Evolutionary conservation across 2,797 vertebrate genomes (phyloP).

Genomic region (Cichlasoma orientale): DNA sequence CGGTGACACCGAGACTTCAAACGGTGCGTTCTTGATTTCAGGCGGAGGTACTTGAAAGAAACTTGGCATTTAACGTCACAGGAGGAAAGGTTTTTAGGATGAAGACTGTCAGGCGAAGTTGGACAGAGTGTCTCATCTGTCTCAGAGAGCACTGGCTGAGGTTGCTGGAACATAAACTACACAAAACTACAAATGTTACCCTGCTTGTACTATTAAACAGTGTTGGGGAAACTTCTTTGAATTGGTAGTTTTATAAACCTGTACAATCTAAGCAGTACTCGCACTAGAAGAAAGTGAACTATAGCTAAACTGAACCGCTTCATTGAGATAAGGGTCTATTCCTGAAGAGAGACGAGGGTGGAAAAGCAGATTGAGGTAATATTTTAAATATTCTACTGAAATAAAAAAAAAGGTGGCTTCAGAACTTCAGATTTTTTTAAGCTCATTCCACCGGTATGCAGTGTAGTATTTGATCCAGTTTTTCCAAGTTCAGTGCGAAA

Average conservation of each 20-base stretch:
- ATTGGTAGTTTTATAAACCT: not conserved
- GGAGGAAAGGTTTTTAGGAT: not conserved
- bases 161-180: not conserved
- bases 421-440: not conserved
- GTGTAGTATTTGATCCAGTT: not conserved
- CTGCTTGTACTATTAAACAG: not conserved
- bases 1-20: not conserved
- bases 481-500: not conserved
- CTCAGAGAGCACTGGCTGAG: not conserved
- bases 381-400: no score
- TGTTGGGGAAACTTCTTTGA: not conserved
- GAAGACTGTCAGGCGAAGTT: not conserved
- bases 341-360: no score
- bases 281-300: not conserved
- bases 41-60: not conserved
- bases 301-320: no score
- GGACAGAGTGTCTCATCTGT: not conserved
- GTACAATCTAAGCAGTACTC: not conserved
- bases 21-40: not conserved
- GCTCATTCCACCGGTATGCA: not conserved
- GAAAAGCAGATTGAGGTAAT: no score
- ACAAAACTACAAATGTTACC: not conserved
- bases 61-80: not conserved
- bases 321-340: no score
- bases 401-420: no score